Evolutionary conservation across 2,113 vertebrate species (phyloP).

Genomic region (Capreolus pygargus): DNA sequence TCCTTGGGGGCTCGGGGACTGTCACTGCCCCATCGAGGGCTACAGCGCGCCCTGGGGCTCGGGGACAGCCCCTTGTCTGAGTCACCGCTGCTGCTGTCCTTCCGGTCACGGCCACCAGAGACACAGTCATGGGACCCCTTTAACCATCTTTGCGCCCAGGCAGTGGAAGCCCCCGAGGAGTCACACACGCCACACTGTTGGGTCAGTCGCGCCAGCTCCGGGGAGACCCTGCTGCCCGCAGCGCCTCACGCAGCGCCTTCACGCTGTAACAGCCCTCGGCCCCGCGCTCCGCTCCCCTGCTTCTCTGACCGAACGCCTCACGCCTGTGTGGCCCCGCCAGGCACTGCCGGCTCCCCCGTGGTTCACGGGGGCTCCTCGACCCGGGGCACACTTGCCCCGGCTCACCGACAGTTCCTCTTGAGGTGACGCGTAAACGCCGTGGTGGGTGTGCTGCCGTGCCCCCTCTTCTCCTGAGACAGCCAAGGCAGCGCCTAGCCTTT

Average conservation of each 20-base stretch:
- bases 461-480: rapidly evolving
- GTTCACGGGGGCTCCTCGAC: rapidly evolving
- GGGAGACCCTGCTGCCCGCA: rapidly evolving
- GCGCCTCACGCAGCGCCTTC: background rate
- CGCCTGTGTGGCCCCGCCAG: rapidly evolving
- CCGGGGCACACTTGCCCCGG: rapidly evolving
- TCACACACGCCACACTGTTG: rapidly evolving
- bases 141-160: background rate
- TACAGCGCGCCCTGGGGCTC: background rate
- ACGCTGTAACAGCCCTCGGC: rapidly evolving
- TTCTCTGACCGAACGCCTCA: rapidly evolving
- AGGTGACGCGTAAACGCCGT: rapidly evolving
- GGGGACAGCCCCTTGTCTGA: background rate
- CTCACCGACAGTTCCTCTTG: rapidly evolving
- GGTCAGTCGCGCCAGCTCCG: background rate
- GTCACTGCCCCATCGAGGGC: rapidly evolving
- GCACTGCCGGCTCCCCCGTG: rapidly evolving
- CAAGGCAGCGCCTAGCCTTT: rapidly evolving
- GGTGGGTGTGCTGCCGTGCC: rapidly evolving
- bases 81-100: rapidly evolving
- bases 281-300: background rate
- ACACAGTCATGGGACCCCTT: background rate
- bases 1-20: background rate
- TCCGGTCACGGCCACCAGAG: background rate
- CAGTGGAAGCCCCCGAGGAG: rapidly evolving